These are phyloP conservation scores for Entosphenus tridentatus DNA, from an alignment of 2,113 vertebrate genomes.

Conservation along the genomic window DNA sequence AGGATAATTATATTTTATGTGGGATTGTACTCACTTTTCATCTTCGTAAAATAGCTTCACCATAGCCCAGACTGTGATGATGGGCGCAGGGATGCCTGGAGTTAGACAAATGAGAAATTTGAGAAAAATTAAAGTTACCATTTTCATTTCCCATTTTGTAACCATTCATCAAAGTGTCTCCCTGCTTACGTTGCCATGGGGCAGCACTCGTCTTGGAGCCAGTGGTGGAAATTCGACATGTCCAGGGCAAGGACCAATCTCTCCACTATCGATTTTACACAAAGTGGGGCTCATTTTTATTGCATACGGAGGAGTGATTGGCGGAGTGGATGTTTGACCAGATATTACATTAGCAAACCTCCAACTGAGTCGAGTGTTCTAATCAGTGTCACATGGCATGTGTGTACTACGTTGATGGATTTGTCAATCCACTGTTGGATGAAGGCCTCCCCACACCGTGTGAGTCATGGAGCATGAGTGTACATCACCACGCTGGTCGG, in stretches of 20 bases:
- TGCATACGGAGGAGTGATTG: no score
- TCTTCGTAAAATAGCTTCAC: slow-evolving; percentile 72
- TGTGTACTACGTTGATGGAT: no score
- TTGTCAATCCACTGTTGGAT: no score
- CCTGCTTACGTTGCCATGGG: not conserved
- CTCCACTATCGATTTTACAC: not conserved
- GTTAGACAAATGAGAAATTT: slow-evolving; percentile 5
- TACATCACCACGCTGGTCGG: no score
- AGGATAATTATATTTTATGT: not conserved
- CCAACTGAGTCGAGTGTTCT: no score
- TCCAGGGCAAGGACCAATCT: not conserved
- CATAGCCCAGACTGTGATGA: slow-evolving; percentile 64
- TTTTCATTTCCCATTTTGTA: not conserved
- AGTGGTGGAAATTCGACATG: not conserved
- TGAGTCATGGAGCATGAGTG: no score
- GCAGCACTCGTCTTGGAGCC: not conserved
- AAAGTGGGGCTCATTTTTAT: no score
- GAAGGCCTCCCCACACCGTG: no score
- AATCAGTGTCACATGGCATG: no score
- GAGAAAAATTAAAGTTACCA: not conserved
- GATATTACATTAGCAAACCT: no score
- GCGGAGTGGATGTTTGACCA: no score
- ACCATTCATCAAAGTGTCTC: not conserved
- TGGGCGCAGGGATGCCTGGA: slow-evolving; percentile 61
- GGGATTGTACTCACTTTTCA: slow-evolving; percentile 43